These are phyloP conservation scores for Platygyra sinensis DNA, from an alignment of 64 coral and sea anemone genomes.

Conservation along the genomic window DNA sequence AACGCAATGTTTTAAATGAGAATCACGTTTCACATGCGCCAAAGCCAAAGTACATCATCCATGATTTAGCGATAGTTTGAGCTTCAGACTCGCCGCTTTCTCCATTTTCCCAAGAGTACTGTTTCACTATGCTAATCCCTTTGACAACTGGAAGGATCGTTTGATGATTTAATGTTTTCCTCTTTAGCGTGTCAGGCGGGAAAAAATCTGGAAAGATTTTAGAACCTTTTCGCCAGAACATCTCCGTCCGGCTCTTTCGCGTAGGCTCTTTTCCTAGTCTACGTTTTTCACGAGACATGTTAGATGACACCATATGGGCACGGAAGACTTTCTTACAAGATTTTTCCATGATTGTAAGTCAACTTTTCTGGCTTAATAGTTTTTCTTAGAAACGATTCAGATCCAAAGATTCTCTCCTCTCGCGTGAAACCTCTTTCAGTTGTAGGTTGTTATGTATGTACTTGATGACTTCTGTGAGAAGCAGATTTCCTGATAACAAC, in stretches of 20 bases:
- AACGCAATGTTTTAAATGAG: neutral
- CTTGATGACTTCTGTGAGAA: neutral
- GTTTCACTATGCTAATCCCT: neutral
- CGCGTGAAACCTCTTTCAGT: neutral
- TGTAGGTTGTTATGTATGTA: neutral
- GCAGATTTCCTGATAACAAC: neutral
- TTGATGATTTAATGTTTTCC: neutral
- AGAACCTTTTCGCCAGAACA: neutral
- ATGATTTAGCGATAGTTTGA: neutral
- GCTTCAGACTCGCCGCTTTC: neutral
- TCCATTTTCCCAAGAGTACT: neutral
- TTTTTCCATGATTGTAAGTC: neutral
- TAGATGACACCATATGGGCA: neutral
- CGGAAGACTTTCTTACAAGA: neutral
- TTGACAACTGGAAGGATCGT: neutral
- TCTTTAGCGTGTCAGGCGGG: neutral
- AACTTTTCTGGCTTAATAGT: neutral
- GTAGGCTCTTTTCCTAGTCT: neutral
- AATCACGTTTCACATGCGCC: neutral
- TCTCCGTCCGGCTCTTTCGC: neutral
- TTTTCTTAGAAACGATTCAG: neutral
- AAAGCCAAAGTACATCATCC: neutral
- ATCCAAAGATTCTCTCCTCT: neutral
- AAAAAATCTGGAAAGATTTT: slow-evolving; percentile 33
- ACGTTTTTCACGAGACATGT: neutral